Evolutionary conservation across 2,113 vertebrate genomes (phyloP).

Genomic region (Saguinus midas): DNA sequence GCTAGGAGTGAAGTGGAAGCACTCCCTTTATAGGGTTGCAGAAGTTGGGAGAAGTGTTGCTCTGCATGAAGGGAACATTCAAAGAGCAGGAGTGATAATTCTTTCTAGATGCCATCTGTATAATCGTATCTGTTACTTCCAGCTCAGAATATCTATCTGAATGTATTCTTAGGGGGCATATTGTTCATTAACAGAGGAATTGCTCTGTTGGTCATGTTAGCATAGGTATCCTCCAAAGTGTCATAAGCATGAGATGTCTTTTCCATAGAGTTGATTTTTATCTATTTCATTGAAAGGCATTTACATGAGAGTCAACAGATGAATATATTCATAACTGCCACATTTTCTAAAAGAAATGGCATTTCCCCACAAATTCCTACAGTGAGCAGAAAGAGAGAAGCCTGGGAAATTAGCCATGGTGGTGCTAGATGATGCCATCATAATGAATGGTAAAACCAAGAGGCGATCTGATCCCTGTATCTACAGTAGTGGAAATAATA

Average conservation of each 20-base stretch:
- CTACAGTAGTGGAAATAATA: constrained; percentile 58
- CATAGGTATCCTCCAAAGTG: not conserved
- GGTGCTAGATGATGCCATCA: constrained; percentile 26
- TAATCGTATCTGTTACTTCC: not conserved
- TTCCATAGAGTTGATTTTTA: constrained; percentile 24
- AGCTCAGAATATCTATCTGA: not conserved
- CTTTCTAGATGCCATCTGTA: not conserved
- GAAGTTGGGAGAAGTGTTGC: not conserved
- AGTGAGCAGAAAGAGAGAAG: not conserved
- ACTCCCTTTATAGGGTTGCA: not conserved
- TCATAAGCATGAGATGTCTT: not conserved
- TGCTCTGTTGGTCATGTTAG: not conserved
- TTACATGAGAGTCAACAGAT: not conserved
- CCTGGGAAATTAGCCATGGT: not conserved
- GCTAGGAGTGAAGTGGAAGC: not conserved
- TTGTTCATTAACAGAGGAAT: not conserved
- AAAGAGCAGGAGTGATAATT: not conserved
- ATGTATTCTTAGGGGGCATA: not conserved
- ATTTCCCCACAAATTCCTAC: constrained; percentile 40
- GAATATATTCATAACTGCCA: constrained; percentile 48
- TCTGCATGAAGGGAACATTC: not conserved
- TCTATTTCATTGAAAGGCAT: constrained; percentile 27
- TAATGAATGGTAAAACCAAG: constrained; percentile 8
- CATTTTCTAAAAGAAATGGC: constrained; percentile 46
- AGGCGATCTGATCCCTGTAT: constrained; percentile 10